These are phyloP conservation scores for Eubucco bourcierii DNA, from an alignment of 2,113 vertebrate species.

Conservation along the genomic window DNA sequence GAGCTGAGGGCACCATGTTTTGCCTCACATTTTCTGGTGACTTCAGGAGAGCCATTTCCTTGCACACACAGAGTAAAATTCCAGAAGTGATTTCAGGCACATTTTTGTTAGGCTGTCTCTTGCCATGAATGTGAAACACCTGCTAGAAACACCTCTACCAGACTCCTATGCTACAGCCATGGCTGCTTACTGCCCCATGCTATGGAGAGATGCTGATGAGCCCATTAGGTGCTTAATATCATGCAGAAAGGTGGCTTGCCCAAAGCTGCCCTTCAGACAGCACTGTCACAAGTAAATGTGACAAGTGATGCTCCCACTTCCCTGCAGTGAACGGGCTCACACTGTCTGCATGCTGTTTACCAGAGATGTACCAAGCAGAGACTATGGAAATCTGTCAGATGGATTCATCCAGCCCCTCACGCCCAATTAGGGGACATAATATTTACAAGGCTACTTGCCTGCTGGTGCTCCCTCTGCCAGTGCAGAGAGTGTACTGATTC, in stretches of 20 bases:
- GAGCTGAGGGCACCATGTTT: not conserved
- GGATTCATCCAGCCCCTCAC: not conserved
- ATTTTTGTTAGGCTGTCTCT: accelerated
- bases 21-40: not conserved
- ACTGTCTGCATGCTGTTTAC: not conserved
- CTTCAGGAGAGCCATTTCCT: not conserved
- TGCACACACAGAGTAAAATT: not conserved
- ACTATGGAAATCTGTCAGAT: not conserved
- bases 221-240: accelerated
- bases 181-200: accelerated
- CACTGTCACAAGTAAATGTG: accelerated
- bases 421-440: not conserved
- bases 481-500: not conserved
- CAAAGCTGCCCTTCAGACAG: accelerated
- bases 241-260: not conserved
- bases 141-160: not conserved
- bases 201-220: not conserved
- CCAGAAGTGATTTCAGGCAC: not conserved
- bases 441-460: not conserved
- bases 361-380: not conserved
- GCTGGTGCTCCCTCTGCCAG: not conserved
- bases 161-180: accelerated
- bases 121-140: not conserved
- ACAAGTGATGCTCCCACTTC: not conserved
- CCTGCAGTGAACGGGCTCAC: not conserved